These are phyloP conservation scores for Bungarus multicinctus DNA, from an alignment of 2,113 vertebrate species.

Conservation along the genomic window DNA sequence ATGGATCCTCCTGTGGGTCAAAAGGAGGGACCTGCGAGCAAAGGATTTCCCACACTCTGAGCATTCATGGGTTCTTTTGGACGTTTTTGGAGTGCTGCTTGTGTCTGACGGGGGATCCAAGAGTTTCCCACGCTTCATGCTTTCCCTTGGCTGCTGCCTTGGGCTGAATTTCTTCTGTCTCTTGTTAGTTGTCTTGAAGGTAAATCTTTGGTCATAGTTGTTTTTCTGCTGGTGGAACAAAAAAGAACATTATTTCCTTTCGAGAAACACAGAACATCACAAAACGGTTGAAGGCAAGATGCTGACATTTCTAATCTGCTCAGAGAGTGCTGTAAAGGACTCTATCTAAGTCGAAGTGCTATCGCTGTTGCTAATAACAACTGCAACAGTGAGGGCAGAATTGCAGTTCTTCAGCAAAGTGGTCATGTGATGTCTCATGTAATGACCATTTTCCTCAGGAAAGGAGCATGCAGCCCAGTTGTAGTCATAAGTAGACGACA, in stretches of 20 bases:
- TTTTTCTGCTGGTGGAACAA: neutral
- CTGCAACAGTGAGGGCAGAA: no score
- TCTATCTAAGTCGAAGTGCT: no score
- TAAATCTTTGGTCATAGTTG: neutral
- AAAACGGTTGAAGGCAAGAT: no score
- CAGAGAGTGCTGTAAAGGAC: no score
- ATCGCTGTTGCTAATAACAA: no score
- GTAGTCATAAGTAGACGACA: neutral
- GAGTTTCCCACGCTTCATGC: neutral
- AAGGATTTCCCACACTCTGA: neutral
- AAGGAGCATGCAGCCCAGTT: neutral
- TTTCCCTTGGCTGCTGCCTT: no score
- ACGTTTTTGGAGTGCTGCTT: neutral
- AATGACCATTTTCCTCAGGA: rapidly evolving
- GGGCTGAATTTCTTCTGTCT: no score
- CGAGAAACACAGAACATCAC: neutral
- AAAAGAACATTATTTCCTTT: neutral
- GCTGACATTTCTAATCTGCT: no score
- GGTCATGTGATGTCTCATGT: no score
- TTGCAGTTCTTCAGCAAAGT: no score
- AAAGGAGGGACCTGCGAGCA: neutral
- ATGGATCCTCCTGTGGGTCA: neutral
- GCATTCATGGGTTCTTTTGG: neutral
- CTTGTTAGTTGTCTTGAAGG: neutral
- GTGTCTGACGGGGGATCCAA: neutral